phyloP scores from a whole-genome alignment of 2,113 vertebrate genomes.

The Merops nubicus region DNA sequence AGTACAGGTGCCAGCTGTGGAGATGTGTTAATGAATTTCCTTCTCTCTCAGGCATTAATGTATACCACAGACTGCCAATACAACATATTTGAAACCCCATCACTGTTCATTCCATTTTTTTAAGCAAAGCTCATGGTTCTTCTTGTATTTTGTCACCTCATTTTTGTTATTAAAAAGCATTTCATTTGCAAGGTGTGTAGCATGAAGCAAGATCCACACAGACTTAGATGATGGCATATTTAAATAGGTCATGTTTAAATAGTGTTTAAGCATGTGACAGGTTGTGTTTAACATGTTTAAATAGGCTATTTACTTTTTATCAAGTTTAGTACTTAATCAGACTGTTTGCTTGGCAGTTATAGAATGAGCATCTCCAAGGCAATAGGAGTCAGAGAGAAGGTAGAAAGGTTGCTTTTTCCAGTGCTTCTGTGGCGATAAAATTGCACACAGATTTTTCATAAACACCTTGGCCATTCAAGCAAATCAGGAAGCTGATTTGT shows the following conservation, averaged over 20 bases:
- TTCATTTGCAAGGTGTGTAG: not conserved
- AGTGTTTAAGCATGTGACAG: slow-evolving; percentile 1
- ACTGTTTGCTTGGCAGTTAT: not conserved
- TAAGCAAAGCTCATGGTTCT: not conserved
- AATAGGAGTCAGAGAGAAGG: not conserved
- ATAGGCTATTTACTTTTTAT: slow-evolving; percentile 28
- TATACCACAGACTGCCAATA: not conserved
- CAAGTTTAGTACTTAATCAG: slow-evolving; percentile 23
- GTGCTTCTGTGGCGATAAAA: not conserved
- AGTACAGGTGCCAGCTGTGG: not conserved
- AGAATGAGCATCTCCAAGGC: not conserved
- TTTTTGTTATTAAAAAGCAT: not conserved
- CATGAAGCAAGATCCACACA: not conserved
- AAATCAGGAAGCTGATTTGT: not conserved
- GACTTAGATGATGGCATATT: not conserved
- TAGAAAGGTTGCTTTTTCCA: not conserved
- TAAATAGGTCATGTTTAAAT: slow-evolving; percentile 24
- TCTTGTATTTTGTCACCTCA: not conserved
- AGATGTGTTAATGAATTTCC: not conserved
- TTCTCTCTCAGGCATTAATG: not conserved
- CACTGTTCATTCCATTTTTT: not conserved
- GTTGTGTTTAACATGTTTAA: slow-evolving; percentile 41
- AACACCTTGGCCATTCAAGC: not conserved
- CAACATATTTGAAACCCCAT: not conserved
- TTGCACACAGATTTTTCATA: not conserved